phyloP scores from a whole-genome alignment of 2,113 vertebrate genomes.

The Crotalus horridus region DNA sequence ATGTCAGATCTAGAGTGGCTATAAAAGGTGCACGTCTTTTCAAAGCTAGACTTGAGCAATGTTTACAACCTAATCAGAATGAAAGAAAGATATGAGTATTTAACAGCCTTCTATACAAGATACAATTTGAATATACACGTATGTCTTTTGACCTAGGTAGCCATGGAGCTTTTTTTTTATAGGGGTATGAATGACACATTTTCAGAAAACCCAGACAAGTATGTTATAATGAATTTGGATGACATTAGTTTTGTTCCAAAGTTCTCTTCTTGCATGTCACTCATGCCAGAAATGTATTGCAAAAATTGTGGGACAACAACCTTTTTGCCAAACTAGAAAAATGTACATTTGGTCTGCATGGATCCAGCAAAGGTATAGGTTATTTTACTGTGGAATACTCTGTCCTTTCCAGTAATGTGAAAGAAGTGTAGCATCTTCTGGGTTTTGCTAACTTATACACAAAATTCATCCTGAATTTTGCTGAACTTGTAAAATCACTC shows the following conservation, averaged over 20 bases:
- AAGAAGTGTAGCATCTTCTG: too few species aligned
- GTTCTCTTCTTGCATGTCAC: background rate
- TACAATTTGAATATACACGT: background rate
- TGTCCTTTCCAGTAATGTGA: too few species aligned
- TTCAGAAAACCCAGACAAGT: background rate
- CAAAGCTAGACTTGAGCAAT: background rate
- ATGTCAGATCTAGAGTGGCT: background rate
- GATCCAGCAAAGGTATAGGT: background rate
- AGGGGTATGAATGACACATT: background rate
- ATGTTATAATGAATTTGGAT: background rate
- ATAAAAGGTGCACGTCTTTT: background rate
- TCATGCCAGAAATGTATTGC: background rate
- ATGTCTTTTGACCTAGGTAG: background rate
- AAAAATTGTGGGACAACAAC: background rate
- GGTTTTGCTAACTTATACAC: too few species aligned
- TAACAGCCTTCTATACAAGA: background rate
- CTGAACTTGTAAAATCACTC: too few species aligned
- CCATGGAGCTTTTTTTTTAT: background rate
- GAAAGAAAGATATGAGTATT: background rate
- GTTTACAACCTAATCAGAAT: background rate
- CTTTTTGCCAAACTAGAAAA: background rate
- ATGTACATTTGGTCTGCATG: background rate
- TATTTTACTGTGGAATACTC: too few species aligned
- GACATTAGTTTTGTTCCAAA: background rate
- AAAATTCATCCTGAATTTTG: too few species aligned